Conservation (phyloP, 2,113 vertebrate genomes). For the Edolisoma coerulescens region DNA sequence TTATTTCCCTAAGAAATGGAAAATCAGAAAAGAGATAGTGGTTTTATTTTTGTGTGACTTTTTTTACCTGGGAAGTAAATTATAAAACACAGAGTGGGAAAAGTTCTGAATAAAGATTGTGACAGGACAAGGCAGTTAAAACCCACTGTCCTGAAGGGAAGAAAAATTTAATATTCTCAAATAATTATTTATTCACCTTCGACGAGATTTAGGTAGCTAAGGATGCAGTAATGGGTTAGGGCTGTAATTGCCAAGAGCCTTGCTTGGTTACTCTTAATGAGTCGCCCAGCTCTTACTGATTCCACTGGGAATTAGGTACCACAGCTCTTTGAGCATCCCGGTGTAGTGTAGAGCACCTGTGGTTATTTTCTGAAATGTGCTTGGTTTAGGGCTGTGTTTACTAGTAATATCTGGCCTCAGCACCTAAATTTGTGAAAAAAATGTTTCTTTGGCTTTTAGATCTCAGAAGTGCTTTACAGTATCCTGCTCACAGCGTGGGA, state of each 20-base stretch:
- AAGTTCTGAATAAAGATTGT: not conserved
- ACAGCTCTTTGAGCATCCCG: not conserved
- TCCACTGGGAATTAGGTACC: not conserved
- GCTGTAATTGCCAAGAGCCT: not conserved
- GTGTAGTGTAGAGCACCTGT: not conserved
- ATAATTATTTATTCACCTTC: not conserved
- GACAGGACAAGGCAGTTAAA: not conserved
- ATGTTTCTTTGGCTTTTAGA: fast-evolving
- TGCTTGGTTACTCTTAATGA: not conserved
- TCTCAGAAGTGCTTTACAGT: not conserved
- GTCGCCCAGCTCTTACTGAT: not conserved
- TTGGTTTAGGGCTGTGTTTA: not conserved
- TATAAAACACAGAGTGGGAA: not conserved
- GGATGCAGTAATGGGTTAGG: not conserved
- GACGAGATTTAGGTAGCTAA: not conserved
- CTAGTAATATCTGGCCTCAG: not conserved
- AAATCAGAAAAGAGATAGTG: not conserved
- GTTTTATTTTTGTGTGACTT: not conserved
- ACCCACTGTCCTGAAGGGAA: not conserved
- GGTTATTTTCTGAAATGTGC: not conserved
- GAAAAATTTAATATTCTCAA: not conserved
- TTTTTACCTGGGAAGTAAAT: not conserved
- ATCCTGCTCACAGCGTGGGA: not conserved
- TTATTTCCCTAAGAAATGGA: not conserved
- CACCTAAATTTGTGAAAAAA: not conserved